Conservation (phyloP, 2,797 vertebrate genomes). For the Agapornis canus region DNA sequence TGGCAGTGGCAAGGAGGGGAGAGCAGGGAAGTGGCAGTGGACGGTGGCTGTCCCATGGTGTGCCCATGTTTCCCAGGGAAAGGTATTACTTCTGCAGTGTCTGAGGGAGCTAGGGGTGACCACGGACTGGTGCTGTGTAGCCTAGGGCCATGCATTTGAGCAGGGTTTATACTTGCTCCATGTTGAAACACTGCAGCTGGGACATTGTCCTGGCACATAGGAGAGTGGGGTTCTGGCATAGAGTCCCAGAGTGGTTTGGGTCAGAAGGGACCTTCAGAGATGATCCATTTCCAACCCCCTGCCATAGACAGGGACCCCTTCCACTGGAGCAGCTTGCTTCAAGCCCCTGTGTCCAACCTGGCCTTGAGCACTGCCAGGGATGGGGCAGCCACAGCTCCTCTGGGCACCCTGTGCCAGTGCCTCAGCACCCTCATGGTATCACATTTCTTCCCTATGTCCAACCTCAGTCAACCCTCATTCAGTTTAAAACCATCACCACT, state of each 20-base stretch:
- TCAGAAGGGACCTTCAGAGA: background rate
- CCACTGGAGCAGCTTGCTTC: background rate
- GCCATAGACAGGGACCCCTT: background rate
- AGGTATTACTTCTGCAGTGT: background rate
- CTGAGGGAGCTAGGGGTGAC: background rate
- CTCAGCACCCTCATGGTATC: fast-evolving
- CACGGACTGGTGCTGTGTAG: background rate
- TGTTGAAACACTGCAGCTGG: background rate
- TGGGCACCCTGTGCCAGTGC: background rate
- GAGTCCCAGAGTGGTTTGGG: background rate
- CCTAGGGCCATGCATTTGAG: background rate
- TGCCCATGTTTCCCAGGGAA: background rate
- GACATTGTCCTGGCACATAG: background rate
- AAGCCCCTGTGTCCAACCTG: background rate
- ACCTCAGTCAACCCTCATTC: fast-evolving
- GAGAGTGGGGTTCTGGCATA: background rate
- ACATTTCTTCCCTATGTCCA: background rate
- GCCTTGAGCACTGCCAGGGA: background rate
- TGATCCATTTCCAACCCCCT: background rate
- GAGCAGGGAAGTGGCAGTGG: background rate
- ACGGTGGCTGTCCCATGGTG: background rate
- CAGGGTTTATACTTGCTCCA: background rate
- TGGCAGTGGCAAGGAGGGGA: background rate
- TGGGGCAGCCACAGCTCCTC: background rate
- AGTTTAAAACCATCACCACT: background rate